Conservation (phyloP, 1,140 invertebrate genomes). For the Littorina saxatilis region DNA sequence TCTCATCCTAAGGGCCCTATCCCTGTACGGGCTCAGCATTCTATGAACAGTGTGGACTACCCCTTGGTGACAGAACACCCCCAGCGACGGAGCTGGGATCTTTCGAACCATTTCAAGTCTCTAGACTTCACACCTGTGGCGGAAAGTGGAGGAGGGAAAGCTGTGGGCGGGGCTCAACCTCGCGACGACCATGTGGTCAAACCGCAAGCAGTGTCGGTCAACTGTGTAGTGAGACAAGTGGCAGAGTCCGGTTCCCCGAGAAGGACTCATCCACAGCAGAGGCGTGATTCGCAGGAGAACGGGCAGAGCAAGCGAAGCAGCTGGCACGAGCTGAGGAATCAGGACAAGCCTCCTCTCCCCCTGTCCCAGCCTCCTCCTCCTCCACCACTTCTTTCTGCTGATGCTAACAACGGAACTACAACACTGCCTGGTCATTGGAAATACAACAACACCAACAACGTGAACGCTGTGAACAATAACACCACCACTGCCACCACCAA, state of each 20-base stretch:
- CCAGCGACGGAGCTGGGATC: conserved; percentile 33
- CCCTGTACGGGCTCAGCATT: conserved; percentile 15
- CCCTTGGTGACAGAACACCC: not conserved
- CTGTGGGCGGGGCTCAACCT: not conserved
- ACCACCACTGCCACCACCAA: not conserved
- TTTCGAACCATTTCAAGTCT: conserved; percentile 29
- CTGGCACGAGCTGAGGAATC: not conserved
- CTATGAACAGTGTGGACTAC: not conserved
- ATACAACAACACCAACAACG: not conserved
- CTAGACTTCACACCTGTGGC: conserved; percentile 23
- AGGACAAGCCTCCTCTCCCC: too few relatives aligned
- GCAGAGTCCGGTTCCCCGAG: not conserved
- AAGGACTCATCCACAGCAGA: not conserved
- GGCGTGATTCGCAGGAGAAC: not conserved
- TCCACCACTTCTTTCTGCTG: too few relatives aligned
- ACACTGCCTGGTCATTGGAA: conserved; percentile 43
- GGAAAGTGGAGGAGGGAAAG: not conserved
- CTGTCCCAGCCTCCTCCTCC: too few relatives aligned
- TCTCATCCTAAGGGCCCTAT: not conserved
- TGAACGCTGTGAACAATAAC: not conserved
- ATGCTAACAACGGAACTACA: not conserved
- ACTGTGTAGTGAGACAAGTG: not conserved
- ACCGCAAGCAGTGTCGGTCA: conserved; percentile 14
- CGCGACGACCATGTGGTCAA: conserved; percentile 18
- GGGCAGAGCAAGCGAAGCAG: conserved; percentile 1